phyloP scores from a whole-genome alignment of 2,113 vertebrate species.

The Otus sunia region DNA sequence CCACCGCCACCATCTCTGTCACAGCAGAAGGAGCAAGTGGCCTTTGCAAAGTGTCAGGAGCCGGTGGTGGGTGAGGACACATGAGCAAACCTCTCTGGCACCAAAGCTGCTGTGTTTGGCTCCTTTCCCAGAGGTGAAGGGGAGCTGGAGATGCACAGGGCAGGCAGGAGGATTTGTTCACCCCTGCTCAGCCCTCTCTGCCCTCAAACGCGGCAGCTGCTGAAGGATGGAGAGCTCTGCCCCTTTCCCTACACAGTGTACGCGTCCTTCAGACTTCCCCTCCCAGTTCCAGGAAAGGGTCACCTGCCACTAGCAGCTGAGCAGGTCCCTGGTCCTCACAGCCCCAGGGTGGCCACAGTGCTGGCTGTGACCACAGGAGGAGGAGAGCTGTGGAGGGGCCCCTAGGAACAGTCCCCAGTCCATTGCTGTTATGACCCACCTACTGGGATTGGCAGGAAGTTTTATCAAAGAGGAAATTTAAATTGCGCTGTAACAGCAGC shows the following conservation, averaged over 20 bases:
- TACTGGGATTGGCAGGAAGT: neutral
- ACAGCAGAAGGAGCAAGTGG: neutral
- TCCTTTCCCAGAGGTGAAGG: neutral
- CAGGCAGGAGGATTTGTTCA: neutral
- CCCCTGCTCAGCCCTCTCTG: neutral
- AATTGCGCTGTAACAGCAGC: neutral
- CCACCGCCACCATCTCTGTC: neutral
- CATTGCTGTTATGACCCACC: neutral
- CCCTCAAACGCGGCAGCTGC: neutral
- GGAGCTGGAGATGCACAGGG: neutral
- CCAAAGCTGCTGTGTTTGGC: neutral
- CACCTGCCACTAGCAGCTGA: neutral
- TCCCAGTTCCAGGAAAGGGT: neutral
- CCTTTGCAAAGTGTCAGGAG: neutral
- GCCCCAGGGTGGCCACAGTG: neutral
- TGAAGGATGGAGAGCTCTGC: neutral
- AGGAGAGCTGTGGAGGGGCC: neutral
- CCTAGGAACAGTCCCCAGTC: neutral
- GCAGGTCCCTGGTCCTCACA: neutral
- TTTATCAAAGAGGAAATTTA: neutral
- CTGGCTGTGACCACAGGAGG: neutral
- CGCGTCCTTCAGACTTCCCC: accelerated
- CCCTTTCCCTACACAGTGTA: neutral
- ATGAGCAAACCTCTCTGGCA: neutral
- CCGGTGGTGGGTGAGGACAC: accelerated